Conservation (phyloP, 2,797 vertebrate genomes). For the Mionectes olivaceus region DNA sequence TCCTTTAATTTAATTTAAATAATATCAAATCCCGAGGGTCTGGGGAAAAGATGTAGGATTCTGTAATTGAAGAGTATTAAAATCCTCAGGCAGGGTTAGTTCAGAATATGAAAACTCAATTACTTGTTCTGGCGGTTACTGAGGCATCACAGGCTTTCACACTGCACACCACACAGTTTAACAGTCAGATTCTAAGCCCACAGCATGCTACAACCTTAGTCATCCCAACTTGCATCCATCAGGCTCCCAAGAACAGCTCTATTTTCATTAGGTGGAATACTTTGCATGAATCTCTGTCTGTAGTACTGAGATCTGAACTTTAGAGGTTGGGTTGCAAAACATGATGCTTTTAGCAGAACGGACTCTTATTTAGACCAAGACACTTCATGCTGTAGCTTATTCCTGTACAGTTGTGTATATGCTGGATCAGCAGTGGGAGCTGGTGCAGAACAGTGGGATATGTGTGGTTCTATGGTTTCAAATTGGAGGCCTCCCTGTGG, state of each 20-base stretch:
- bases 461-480: not conserved
- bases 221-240: not conserved
- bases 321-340: not conserved
- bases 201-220: not conserved
- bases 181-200: not conserved
- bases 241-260: not conserved
- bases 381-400: not conserved
- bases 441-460: not conserved
- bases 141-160: not conserved
- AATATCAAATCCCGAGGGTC: not conserved
- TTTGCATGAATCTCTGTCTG: not conserved
- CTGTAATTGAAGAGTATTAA: not conserved
- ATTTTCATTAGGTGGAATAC: not conserved
- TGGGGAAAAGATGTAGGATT: not conserved
- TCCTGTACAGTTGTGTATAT: accelerated
- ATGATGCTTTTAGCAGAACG: not conserved
- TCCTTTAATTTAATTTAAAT: conserved; percentile 24
- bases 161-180: not conserved
- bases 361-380: not conserved
- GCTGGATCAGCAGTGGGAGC: not conserved
- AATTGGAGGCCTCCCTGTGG: not conserved
- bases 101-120: not conserved
- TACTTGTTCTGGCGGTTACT: not conserved
- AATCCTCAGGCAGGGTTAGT: not conserved
- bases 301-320: not conserved